These are phyloP conservation scores for Myotis daubentonii DNA, from an alignment of 2,797 vertebrate genomes.

Conservation along the genomic window DNA sequence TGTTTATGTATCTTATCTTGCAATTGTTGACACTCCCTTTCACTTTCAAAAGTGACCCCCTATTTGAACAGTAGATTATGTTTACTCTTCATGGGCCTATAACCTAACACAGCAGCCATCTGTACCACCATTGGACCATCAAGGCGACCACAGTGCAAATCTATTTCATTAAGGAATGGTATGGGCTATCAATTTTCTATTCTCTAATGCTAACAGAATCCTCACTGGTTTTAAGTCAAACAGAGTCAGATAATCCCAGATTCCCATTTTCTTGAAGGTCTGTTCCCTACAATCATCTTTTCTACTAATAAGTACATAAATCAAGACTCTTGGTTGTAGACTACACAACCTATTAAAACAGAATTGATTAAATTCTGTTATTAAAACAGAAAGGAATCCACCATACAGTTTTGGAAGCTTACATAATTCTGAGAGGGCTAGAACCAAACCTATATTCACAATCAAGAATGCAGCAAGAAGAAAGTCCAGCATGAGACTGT, in stretches of 20 bases:
- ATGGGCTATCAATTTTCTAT: not conserved
- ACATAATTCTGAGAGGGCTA: not conserved
- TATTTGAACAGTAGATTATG: not conserved
- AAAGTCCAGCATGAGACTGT: not conserved
- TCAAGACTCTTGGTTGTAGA: constrained; percentile 13
- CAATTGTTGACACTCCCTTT: not conserved
- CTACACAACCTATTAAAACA: not conserved
- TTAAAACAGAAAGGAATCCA: constrained; percentile 30
- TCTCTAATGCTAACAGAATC: not conserved
- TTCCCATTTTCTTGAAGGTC: not conserved
- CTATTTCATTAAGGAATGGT: not conserved
- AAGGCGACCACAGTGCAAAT: not conserved
- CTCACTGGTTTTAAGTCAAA: not conserved
- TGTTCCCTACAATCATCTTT: not conserved
- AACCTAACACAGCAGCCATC: not conserved
- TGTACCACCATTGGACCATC: not conserved
- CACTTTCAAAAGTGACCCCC: not conserved
- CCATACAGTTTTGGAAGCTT: not conserved
- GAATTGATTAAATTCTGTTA: not conserved
- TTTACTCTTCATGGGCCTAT: not conserved
- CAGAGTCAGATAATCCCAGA: not conserved
- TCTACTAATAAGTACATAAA: not conserved
- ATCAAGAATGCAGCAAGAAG: not conserved
- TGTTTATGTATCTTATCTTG: not conserved
- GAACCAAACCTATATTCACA: not conserved